Evolutionary conservation across 2,797 vertebrate species (phyloP), one percentile per base, ranked within the genome.

Genomic region (Microtus californicus): DNA sequence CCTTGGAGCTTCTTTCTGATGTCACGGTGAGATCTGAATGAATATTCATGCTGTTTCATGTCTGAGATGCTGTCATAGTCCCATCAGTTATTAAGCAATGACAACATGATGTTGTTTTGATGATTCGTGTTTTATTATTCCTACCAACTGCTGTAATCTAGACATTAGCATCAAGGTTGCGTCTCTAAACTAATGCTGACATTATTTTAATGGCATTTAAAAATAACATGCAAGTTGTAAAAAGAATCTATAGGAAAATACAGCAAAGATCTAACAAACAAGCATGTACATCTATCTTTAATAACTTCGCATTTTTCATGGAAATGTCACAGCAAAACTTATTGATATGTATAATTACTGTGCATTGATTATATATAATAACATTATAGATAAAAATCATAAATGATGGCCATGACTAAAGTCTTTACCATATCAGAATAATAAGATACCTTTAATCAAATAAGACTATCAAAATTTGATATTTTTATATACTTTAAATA

Each of bases 11-110:
- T 98, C 92, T 61, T 83, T 97, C 76, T 95, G 94, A 98, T 98
- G 97, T 97, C 97, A 97, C 90, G 73, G 6, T 86, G 45, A 93
- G 94, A 95, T 82, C 45, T 54, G 59, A 91, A 97, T 98, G 97
- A 98, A 98, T 98, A 98, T 98, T 98, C 98, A 98, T 98, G 59
- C 74, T 90, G 87, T 92, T 34, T 87, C 76, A 63, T 94, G 90
- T 97, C 89, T 95, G 89, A 86, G 93, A 95, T 97, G 97, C 97
- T 98, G 97, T 97, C 97, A 85, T 78, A 87, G 81, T 92, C 97
- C 96, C 69, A 96, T 98, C 97, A 96, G 96, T 94, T 98, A 96
- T 96, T 97, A 97, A 78, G 11, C 81, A 97, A 97, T 94, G 97
- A 93, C 92, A 98, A 94, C 87, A 89, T 94, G 92, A 97, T 94